phyloP scores from a whole-genome alignment of 2,888 invertebrate genomes.

The Melinaea menophilus region DNA sequence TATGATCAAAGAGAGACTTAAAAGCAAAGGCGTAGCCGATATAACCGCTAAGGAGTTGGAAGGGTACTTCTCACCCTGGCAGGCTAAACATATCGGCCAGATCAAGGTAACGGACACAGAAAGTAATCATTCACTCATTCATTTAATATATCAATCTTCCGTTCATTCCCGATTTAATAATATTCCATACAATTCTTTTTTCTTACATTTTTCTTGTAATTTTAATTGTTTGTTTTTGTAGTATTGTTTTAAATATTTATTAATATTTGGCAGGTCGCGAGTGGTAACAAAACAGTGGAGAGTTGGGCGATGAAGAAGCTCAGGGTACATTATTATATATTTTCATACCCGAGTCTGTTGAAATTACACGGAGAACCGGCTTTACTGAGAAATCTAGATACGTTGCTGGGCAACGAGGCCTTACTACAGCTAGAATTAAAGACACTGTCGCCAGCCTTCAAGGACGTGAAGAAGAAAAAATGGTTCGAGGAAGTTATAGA shows the following conservation, averaged over 20 bases:
- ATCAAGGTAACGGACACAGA: constrained; percentile 75
- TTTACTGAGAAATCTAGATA: constrained; percentile 83
- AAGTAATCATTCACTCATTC: too few species aligned
- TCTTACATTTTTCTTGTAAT: not conserved
- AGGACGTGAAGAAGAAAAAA: constrained; percentile 83
- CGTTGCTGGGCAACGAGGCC: constrained; percentile 88
- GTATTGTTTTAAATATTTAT: not conserved
- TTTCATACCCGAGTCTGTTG: constrained; percentile 87
- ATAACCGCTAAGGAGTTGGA: constrained; percentile 85
- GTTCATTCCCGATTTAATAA: too few species aligned
- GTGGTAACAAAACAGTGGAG: constrained; percentile 87
- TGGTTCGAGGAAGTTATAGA: constrained; percentile 94
- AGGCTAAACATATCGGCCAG: constrained; percentile 89
- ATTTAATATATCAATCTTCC: too few species aligned
- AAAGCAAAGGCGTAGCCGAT: constrained; percentile 86
- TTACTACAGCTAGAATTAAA: constrained; percentile 89
- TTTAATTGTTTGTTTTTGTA: constrained; percentile 6
- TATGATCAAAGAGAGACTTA: constrained; percentile 89
- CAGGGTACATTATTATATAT: constrained; percentile 86
- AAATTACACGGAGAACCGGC: constrained; percentile 89
- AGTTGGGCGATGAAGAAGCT: constrained; percentile 85
- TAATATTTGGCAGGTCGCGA: constrained; percentile 76
- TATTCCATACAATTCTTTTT: too few species aligned
- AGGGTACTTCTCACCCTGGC: constrained; percentile 91
- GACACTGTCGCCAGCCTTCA: constrained; percentile 87